Conservation (phyloP, 2,888 invertebrate species). For the Tromatobia lineatoria region DNA sequence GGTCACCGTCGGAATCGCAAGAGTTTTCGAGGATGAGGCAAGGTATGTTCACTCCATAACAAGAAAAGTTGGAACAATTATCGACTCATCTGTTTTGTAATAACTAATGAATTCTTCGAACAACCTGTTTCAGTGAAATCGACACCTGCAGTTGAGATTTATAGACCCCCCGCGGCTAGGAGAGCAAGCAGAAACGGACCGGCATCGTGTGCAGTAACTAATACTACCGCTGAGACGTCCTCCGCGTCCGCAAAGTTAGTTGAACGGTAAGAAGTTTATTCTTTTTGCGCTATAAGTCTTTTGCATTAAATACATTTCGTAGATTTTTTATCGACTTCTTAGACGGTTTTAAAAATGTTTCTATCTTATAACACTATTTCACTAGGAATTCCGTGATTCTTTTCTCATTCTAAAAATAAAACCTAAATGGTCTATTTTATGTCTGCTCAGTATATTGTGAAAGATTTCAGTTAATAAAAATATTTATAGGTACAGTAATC, state of each 20-base stretch:
- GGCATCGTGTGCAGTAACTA: conserved; percentile 18
- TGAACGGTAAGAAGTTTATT: neutral
- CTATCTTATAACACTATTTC: too few species aligned
- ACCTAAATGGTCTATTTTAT: too few species aligned
- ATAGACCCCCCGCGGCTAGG: conserved; percentile 87
- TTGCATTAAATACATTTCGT: too few species aligned
- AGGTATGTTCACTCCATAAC: conserved; percentile 73
- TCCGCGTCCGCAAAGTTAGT: conserved; percentile 63
- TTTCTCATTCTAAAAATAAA: too few species aligned
- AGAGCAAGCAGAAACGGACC: conserved; percentile 70
- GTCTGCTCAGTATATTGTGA: too few species aligned
- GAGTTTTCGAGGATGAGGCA: conserved; percentile 79
- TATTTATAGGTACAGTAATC: too few species aligned
- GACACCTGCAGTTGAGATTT: conserved; percentile 85
- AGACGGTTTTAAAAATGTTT: too few species aligned
- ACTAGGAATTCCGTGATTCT: too few species aligned
- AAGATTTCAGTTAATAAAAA: too few species aligned
- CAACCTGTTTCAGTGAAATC: conserved; percentile 77
- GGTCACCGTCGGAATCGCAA: conserved; percentile 77
- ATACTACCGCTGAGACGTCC: conserved; percentile 42
- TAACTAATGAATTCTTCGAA: neutral
- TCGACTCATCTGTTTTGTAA: neutral
- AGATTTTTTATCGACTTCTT: too few species aligned
- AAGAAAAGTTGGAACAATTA: neutral
- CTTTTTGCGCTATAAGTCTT: neutral